These are phyloP conservation scores for Pristionchus exspectatus DNA, from an alignment of 2,888 invertebrate species.

Conservation along the genomic window DNA sequence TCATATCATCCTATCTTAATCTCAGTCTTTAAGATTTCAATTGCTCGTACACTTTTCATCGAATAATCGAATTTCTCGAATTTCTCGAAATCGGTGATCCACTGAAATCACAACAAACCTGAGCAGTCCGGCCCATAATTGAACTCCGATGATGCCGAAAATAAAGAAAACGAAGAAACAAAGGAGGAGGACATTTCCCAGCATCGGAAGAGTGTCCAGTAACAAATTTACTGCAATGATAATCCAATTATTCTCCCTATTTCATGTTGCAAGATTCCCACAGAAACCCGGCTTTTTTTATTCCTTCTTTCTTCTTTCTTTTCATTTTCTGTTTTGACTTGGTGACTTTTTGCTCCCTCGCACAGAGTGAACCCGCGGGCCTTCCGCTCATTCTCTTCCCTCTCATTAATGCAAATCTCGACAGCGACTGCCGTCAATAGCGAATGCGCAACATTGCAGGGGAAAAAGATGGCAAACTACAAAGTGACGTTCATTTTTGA, in stretches of 20 bases:
- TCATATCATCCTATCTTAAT: not conserved
- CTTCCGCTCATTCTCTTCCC: slow-evolving; percentile 4
- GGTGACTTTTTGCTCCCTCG: slow-evolving; percentile 13
- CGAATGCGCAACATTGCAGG: not conserved
- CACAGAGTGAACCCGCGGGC: slow-evolving; percentile 30
- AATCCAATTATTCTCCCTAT: not conserved
- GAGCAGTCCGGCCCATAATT: slow-evolving; percentile 98
- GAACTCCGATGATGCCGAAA: slow-evolving; percentile 99
- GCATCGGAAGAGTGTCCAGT: slow-evolving; percentile 98
- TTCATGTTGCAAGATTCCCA: not conserved
- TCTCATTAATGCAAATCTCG: slow-evolving; percentile 46
- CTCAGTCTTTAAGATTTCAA: not conserved
- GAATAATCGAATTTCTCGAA: not conserved
- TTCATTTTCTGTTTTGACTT: not conserved
- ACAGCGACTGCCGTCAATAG: not conserved
- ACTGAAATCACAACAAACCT: slow-evolving; percentile 81
- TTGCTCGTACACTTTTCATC: no score
- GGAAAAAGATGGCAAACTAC: not conserved
- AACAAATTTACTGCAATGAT: slow-evolving; percentile 92
- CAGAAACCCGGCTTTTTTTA: not conserved
- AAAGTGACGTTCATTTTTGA: not conserved
- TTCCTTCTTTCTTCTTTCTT: not conserved
- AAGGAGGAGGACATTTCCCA: slow-evolving; percentile 94
- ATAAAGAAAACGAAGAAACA: slow-evolving; percentile 99
- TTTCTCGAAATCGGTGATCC: no score